phyloP scores from a whole-genome alignment of 64 coral and sea anemone species.

The Porites australiensis region DNA sequence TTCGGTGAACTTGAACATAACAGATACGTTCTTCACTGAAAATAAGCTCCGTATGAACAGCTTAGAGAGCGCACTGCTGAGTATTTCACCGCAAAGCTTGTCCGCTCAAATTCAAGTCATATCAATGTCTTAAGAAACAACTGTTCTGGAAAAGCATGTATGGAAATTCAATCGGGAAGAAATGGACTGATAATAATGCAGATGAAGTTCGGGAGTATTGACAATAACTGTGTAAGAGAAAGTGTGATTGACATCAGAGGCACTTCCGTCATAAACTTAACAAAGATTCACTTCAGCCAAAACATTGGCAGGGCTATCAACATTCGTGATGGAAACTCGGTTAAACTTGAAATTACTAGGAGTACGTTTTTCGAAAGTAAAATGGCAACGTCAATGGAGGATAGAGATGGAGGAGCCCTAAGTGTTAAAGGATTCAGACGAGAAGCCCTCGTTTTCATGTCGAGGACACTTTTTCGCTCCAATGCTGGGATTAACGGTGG shows the following conservation, averaged over 20 bases:
- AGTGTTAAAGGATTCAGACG: background rate
- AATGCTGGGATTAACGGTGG: background rate
- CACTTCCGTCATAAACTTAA: background rate
- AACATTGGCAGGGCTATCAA: background rate
- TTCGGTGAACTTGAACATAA: background rate
- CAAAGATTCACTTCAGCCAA: background rate
- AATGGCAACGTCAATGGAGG: background rate
- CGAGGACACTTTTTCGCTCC: slow-evolving; percentile 4
- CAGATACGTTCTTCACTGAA: background rate
- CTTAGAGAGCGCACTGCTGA: background rate
- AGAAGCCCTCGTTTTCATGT: background rate
- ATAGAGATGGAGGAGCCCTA: background rate
- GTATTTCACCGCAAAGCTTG: background rate
- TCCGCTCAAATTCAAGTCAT: background rate
- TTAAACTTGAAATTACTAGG: background rate
- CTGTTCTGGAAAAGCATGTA: slow-evolving; percentile 2
- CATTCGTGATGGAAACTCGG: background rate
- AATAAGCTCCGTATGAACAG: background rate
- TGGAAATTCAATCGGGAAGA: background rate
- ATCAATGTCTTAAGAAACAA: background rate
- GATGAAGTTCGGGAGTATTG: background rate
- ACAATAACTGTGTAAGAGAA: background rate
- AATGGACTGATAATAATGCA: background rate
- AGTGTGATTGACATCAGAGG: background rate
- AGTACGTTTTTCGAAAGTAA: background rate